These are phyloP conservation scores for Carposina sasakii DNA, from an alignment of 1,140 invertebrate genomes.

Conservation along the genomic window DNA sequence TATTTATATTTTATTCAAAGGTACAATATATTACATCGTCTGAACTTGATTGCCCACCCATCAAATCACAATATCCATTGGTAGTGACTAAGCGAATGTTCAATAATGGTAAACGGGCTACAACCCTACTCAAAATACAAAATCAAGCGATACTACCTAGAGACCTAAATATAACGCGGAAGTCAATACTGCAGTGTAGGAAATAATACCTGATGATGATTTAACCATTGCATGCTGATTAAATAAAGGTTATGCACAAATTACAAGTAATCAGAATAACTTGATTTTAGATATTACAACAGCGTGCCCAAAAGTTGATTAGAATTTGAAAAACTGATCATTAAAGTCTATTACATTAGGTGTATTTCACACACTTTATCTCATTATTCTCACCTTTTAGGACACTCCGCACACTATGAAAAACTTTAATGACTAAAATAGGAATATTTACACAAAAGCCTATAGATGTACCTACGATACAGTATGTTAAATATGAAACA, in stretches of 20 bases:
- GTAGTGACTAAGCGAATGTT: constrained; percentile 64
- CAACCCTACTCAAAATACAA: constrained; percentile 62
- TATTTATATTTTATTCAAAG: constrained; percentile 71
- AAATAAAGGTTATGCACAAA: constrained; percentile 63
- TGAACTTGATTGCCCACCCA: constrained; percentile 51
- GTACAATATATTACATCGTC: constrained; percentile 72
- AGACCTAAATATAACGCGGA: constrained; percentile 58
- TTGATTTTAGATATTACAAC: constrained; percentile 25
- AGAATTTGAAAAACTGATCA: too few species aligned
- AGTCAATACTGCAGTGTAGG: constrained; percentile 66
- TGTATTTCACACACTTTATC: too few species aligned
- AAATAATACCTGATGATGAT: constrained; percentile 63
- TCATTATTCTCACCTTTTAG: too few species aligned
- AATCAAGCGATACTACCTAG: constrained; percentile 62
- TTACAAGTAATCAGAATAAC: constrained; percentile 19
- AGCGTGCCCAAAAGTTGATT: too few species aligned
- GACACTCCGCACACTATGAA: too few species aligned
- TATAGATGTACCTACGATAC: constrained; percentile 2
- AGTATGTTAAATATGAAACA: constrained; percentile 10
- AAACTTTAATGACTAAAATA: constrained; percentile 39
- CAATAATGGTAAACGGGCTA: constrained; percentile 54
- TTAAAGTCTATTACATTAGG: too few species aligned
- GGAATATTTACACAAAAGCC: constrained; percentile 51
- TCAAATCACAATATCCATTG: constrained; percentile 49
- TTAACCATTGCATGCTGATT: constrained; percentile 49